A percentile compares a stretch with the other conserved stretches of the same genome.
Evolutionary conservation across 2,797 vertebrate genomes (phyloP).

Genomic region (Danio tinwini): DNA sequence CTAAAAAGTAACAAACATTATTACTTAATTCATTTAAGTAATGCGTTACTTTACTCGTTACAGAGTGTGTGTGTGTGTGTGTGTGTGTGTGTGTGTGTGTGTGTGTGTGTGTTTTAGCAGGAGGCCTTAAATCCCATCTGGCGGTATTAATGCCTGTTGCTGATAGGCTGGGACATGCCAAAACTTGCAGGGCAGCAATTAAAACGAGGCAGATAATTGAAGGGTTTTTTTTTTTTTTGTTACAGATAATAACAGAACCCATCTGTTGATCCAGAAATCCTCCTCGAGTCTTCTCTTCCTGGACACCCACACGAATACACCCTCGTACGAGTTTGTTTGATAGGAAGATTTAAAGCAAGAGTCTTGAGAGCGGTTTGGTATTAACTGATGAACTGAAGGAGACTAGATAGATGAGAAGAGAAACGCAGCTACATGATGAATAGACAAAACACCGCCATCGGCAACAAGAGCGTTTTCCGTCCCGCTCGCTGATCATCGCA

Average conservation of each 20-base stretch:
- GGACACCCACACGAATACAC: slow-evolving; percentile 17
- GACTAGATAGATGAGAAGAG: slow-evolving; percentile 7
- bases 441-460: slow-evolving; percentile 20
- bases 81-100: no score
- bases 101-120: slow-evolving; percentile 31
- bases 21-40: no score
- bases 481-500: not conserved
- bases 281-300: not conserved
- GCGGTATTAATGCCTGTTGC: slow-evolving; percentile 11
- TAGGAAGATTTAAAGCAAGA: slow-evolving; percentile 2
- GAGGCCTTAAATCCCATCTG: slow-evolving; percentile 50
- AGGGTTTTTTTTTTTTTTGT: slow-evolving; percentile 43
- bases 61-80: no score
- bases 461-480: not conserved
- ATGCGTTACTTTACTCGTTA: no score
- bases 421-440: slow-evolving; percentile 18
- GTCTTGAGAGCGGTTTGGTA: not conserved
- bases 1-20: no score
- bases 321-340: not conserved
- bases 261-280: slow-evolving; percentile 42
- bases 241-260: slow-evolving; percentile 48
- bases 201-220: slow-evolving; percentile 51
- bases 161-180: slow-evolving; percentile 18
- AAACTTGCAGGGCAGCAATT: slow-evolving; percentile 44
- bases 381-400: slow-evolving; percentile 16